A percentile compares a stretch with the other conserved stretches of the same genome.
Conservation (phyloP, 2,797 vertebrate genomes). For the Sebastes diaconus region DNA sequence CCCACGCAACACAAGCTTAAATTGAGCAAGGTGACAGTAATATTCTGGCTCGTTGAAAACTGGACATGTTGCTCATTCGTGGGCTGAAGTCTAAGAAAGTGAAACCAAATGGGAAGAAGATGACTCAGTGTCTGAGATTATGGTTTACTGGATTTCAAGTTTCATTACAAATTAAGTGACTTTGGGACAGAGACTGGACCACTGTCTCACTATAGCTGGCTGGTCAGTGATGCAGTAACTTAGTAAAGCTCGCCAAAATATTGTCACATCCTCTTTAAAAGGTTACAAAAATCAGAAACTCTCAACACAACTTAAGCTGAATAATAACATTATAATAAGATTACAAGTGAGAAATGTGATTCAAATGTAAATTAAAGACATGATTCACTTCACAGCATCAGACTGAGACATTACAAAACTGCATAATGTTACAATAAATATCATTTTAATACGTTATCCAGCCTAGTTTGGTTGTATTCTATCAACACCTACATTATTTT, state of each 20-base stretch:
- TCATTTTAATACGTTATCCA: background rate
- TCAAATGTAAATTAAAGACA: background rate
- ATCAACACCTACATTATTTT: background rate
- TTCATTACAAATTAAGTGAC: background rate
- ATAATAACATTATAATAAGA: background rate
- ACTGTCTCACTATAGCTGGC: background rate
- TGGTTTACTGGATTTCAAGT: background rate
- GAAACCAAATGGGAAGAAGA: constrained; percentile 31
- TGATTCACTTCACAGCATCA: background rate
- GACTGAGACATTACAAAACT: background rate
- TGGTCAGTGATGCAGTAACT: background rate
- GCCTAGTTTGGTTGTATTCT: background rate
- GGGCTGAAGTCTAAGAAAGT: constrained; percentile 15
- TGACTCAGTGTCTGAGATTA: constrained; percentile 8
- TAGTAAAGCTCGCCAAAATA: background rate
- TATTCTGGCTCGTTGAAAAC: background rate
- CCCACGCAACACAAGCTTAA: background rate
- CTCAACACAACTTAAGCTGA: background rate
- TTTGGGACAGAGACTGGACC: background rate
- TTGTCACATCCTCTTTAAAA: background rate
- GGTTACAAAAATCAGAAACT: background rate
- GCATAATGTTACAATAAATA: background rate
- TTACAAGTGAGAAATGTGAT: background rate
- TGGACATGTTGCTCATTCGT: constrained; percentile 13
- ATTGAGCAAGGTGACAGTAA: background rate